Evolutionary conservation across 2,113 vertebrate genomes (phyloP), one percentile per base, ranked within the genome.

Genomic region (Apteryx mantelli): DNA sequence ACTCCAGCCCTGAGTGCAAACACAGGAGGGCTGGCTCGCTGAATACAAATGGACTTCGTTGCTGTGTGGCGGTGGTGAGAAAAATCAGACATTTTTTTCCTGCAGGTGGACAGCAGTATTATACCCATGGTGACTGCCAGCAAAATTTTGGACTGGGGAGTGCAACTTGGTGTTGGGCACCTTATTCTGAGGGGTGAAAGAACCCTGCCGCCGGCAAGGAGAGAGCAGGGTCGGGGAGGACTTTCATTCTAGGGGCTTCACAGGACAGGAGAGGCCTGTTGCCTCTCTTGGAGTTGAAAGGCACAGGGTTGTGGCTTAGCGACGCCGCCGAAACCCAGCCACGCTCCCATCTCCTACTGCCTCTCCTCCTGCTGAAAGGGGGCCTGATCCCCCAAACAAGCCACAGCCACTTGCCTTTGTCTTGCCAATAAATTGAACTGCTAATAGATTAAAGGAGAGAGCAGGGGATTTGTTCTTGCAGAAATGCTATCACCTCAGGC

Each of bases 401-500:
- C 44, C 20, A 1, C 42, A 89, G 25, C 55, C 63, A 30, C 46
- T 28, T 17, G 32, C 26, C 52, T 71, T 58, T 66, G n/a, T 26
- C 71, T 46, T 64, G 87, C 66, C 75, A 14, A 9, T 10, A 89
- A 80, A 91, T 80, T 86, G 80, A 78, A 66, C 24, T 38, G 84
- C 63, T 36, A 60, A 63, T 21, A 78, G 91, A 95, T 91, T 88
- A 89, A 89, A 96, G 76, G 44, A 60, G 53, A 55, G 66, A 77
- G 30, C 36, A 10, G 55, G 74, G 65, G 92, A 82, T 96, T 93
- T 85, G 87, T 87, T 93, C n/a, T 44, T 70, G 93, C 75, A 87
- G 82, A 52, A 88, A 96, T 13, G 48, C 81, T 89, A 86, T 90
- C 92, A 86, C 97, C 93, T 55, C 8, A 2, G 96, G 96, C 95